Evolutionary conservation across 2,797 vertebrate species (phyloP).

Genomic region (Phrynocephalus guinanensis): DNA sequence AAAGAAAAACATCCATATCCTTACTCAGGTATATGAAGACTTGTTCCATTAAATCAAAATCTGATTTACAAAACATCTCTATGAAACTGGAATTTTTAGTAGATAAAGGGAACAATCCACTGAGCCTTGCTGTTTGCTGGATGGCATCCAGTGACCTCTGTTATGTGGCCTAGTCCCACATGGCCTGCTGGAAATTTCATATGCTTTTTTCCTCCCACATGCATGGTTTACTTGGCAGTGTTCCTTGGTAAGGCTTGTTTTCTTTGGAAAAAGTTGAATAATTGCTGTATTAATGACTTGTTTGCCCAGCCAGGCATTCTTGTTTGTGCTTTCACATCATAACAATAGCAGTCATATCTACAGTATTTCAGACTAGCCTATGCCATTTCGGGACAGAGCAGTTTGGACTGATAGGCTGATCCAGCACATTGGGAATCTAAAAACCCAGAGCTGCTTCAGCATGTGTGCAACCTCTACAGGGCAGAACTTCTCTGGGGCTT

Average conservation of each 20-base stretch:
- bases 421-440: not conserved
- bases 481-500: not conserved
- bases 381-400: not conserved
- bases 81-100: slow-evolving; percentile 7
- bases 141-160: not conserved
- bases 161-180: not conserved
- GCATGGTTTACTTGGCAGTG: not conserved
- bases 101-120: not conserved
- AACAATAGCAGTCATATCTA: not conserved
- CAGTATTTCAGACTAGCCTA: not conserved
- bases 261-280: slow-evolving; percentile 29
- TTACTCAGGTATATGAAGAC: slow-evolving; percentile 15
- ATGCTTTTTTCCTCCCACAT: not conserved
- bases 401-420: not conserved
- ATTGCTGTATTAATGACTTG: slow-evolving; percentile 12
- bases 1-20: not conserved
- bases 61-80: slow-evolving; percentile 36
- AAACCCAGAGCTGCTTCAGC: no score
- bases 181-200: slow-evolving; percentile 7
- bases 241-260: slow-evolving; percentile 39
- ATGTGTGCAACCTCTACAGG: not conserved
- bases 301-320: not conserved
- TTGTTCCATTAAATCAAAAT: slow-evolving; percentile 2
- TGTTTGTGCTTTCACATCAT: not conserved
- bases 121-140: not conserved